Base-by-base conservation (phyloP, 2,888 invertebrate species). In the Eupithecia tripunctaria region DNA sequence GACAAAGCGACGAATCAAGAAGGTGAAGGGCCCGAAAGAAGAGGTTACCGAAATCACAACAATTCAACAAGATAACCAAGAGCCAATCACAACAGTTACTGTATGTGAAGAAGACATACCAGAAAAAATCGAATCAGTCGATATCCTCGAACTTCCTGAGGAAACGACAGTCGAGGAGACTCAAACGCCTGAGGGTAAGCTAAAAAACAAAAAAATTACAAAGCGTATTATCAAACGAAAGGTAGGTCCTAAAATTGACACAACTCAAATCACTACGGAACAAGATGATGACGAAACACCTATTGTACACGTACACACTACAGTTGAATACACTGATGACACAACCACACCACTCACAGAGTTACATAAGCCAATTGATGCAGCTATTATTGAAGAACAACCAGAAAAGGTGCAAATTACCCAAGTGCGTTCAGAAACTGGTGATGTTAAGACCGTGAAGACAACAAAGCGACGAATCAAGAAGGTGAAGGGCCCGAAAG, bases 1-100 rank as follows among this genome's bases (percentile, higher is more conserved):
- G 0, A 80, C 82, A 0, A 88, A 86, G 68, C 80, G 85, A n/a
- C 79, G 85, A 1, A 86, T 84, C n/a, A 88, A 77, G 27, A 80
- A 77, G 38, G 73, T 70, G 7, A 72, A 67, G 83, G 79, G 79
- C 0, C 74, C 72, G 32, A 78, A 82, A 68, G 78, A 76, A 51
- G 78, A 81, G 47, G 60, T 80, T 0, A 82, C 81, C 0, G 80
- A 80, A 77, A 81, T 80, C 1, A 79, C 75, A 14, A 76, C 69
- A 12, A 63, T 71, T 0, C 70, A 77, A 59, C 68, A 71, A 21
- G 76, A 74, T n/a, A 71, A 75, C 36, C 74, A 76, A 2, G 64
- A 65, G 5, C 78, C 78, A 0, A 71, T 79, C 1, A 78, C 77
- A 0, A 76, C 77, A 0, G 76, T 79, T 0, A 69, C 74, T 1